Base-by-base conservation (phyloP, 2,888 invertebrate species). In the Agrotis ipsilon region DNA sequence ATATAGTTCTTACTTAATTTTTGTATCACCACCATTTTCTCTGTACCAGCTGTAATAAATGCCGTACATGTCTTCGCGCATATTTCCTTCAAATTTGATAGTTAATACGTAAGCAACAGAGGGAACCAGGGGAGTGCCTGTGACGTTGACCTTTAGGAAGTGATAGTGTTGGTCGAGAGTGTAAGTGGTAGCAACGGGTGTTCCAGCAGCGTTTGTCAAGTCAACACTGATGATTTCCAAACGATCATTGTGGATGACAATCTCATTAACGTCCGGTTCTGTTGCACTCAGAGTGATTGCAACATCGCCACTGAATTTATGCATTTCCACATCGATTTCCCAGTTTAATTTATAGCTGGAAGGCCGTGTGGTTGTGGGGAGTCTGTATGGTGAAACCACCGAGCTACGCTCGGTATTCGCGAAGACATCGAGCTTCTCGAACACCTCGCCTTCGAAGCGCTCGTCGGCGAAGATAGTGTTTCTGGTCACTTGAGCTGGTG, bases 341-440 rank as follows among this genome's bases (percentile, higher is more conserved):
- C 97, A 92, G 0, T 91, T 78, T 0, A 97, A 86, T 0, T 93
- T 87, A 82, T 97, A 98, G 39, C 92, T 90, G 0, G 65, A 78
- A 0, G 97, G 97, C 19, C 70, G 81, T 0, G 97, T 94, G 0
- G 94, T 93, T 0, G 84, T 93, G 0, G 97, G 96, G 3, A 97
- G 90, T 45, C 97, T 90, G 84, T 93, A 96, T 14, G 87, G 80
- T n/a, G 87, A 88, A 0, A 68, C 49, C 16, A 74, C 83, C 39
- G 86, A 83, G 6, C 78, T 77, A n/a, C 80, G 48, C n/a, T 69
- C 64, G 1, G 76, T 63, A 11, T 67, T 7, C 3, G 72, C 62
- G 24, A 84, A 84, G 5, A 66, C 81, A 51, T 91, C 89, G 2
- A 91, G 75, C 58, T 92, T 71, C 75, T 95, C 94, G 62, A 96